Evolutionary conservation across 2,113 vertebrate species (phyloP).

Genomic region (Uria lomvia): DNA sequence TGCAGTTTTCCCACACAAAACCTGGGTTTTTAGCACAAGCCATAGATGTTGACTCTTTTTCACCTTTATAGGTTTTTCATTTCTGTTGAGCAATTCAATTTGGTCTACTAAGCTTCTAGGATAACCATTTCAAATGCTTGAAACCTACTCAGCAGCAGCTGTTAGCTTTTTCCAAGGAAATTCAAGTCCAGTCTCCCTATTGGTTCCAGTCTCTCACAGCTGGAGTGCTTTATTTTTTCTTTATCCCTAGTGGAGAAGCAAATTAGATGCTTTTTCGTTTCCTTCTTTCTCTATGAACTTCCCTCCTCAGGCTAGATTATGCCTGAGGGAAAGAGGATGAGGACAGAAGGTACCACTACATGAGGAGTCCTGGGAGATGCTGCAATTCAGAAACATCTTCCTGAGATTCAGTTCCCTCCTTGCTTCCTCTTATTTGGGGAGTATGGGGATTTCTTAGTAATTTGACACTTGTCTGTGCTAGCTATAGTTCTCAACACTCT

Average conservation of each 20-base stretch:
- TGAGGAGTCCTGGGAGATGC: neutral
- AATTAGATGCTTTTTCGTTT: neutral
- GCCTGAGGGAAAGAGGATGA: neutral
- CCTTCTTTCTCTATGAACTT: neutral
- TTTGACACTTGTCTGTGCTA: neutral
- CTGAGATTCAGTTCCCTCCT: neutral
- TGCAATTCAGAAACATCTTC: neutral
- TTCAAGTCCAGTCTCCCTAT: neutral
- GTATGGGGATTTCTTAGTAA: neutral
- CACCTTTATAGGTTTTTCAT: neutral
- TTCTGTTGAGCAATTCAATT: neutral
- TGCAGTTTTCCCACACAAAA: neutral
- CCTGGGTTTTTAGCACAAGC: neutral
- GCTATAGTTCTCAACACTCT: neutral
- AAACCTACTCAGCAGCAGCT: neutral
- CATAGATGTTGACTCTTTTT: neutral
- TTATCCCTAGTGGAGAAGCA: neutral
- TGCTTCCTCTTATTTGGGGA: neutral
- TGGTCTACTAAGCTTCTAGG: neutral
- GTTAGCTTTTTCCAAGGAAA: neutral
- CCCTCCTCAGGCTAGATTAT: neutral
- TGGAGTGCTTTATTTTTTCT: neutral
- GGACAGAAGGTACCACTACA: neutral
- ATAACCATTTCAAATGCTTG: neutral
- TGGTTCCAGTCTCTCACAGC: neutral